A percentile compares a stretch with the other conserved stretches of the same genome.
Conservation (phyloP, 2,888 invertebrate genomes). For the Coleophora flavipennella region DNA sequence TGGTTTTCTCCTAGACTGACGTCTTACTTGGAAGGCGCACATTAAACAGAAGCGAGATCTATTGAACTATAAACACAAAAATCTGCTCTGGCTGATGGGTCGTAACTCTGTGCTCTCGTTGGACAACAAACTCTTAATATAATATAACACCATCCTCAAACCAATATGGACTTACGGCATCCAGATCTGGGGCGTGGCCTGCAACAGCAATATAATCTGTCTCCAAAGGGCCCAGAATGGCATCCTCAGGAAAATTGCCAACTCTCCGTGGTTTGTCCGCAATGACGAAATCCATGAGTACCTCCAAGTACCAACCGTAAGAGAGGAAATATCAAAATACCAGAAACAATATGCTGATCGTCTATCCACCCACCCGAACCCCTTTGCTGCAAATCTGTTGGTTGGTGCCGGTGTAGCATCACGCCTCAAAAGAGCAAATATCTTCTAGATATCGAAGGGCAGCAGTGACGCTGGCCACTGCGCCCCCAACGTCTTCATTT, state of each 20-base stretch:
- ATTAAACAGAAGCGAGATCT: slow-evolving; percentile 1
- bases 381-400: not conserved
- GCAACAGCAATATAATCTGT: slow-evolving; percentile 3
- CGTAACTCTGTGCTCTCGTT: not conserved
- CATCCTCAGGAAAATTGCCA: slow-evolving; percentile 3
- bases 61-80: not conserved
- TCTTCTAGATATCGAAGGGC: no score
- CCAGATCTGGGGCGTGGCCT: slow-evolving; percentile 7
- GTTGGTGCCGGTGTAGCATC: not conserved
- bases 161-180: slow-evolving; percentile 11
- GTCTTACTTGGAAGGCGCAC: slow-evolving; percentile 5
- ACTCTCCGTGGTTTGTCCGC: slow-evolving; percentile 5
- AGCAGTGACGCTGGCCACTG: no score
- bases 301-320: not conserved
- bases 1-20: slow-evolving; percentile 3
- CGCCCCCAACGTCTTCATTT: no score
- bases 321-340: not conserved
- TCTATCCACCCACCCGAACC: not conserved
- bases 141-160: slow-evolving; percentile 8
- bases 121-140: not conserved
- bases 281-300: slow-evolving; percentile 1
- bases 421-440: not conserved
- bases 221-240: slow-evolving; percentile 6
- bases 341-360: not conserved
- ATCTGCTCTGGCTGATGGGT: not conserved